These are phyloP conservation scores for Pangasius macronema DNA, from an alignment of 2,797 vertebrate genomes.

Conservation along the genomic window DNA sequence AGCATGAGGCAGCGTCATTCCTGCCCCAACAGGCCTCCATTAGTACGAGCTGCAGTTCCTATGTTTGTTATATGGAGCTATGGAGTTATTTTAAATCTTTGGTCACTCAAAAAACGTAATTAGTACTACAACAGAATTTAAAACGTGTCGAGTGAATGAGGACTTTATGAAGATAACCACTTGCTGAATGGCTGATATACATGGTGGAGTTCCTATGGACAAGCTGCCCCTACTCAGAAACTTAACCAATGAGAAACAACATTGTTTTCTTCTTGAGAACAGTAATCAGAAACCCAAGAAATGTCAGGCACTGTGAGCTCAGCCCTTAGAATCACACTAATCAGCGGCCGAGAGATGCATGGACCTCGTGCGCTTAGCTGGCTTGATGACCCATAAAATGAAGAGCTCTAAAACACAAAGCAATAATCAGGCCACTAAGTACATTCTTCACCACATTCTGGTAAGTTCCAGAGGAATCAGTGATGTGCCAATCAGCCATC, in stretches of 20 bases:
- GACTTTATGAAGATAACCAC: neutral
- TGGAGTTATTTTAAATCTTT: neutral
- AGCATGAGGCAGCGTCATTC: neutral
- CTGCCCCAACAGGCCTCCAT: neutral
- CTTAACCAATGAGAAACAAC: neutral
- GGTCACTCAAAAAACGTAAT: neutral
- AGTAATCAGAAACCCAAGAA: neutral
- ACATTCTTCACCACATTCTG: conserved; percentile 1
- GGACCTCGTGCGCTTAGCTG: neutral
- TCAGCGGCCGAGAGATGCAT: conserved; percentile 26
- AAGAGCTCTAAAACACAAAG: conserved; percentile 28
- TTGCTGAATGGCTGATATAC: neutral
- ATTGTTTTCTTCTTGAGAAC: neutral
- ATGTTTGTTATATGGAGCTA: neutral
- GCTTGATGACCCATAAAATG: conserved; percentile 36
- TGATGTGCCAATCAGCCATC: neutral
- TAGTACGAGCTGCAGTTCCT: neutral
- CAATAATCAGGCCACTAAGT: conserved; percentile 28
- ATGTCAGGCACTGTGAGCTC: neutral
- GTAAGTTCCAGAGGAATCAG: neutral
- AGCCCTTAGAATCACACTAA: conserved; percentile 10
- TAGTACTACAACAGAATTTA: neutral
- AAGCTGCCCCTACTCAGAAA: neutral
- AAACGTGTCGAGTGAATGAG: neutral
- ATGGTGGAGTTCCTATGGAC: neutral